phyloP scores from a whole-genome alignment of 1,140 invertebrate genomes.

The Choristoneura fumiferana region DNA sequence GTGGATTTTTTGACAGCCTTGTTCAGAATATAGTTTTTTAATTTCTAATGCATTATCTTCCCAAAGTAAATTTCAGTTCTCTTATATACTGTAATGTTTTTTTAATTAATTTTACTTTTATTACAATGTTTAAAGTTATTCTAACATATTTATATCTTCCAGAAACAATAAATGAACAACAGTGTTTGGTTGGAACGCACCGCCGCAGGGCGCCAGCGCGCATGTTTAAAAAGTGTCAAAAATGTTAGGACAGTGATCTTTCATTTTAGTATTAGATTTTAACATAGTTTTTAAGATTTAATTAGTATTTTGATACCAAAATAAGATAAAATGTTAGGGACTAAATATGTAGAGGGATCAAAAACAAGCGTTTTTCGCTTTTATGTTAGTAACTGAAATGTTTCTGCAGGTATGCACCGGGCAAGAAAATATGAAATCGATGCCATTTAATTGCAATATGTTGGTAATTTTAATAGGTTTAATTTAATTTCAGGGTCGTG shows the following conservation, averaged over 20 bases:
- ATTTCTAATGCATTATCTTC: no score
- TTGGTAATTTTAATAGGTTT: conserved; percentile 23
- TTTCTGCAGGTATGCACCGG: conserved; percentile 62
- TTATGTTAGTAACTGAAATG: conserved; percentile 69
- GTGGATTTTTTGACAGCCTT: no score
- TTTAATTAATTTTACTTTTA: no score
- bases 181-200: neutral
- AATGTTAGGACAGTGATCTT: conserved; percentile 26
- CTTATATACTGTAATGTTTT: no score
- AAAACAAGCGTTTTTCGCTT: conserved; percentile 60
- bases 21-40: no score
- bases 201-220: conserved; percentile 30
- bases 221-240: conserved; percentile 31
- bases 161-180: no score
- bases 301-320: conserved; percentile 38
- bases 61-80: no score
- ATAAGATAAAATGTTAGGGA: conserved; percentile 61
- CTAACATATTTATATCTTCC: no score
- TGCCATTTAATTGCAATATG: conserved; percentile 26
- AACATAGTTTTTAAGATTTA: conserved; percentile 47
- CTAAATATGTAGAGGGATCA: conserved; percentile 49
- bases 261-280: conserved; percentile 32
- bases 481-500: conserved; percentile 65
- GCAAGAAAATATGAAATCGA: conserved; percentile 37
- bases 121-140: neutral